phyloP scores from a whole-genome alignment of 2,888 invertebrate genomes.

The Gari tellinella region DNA sequence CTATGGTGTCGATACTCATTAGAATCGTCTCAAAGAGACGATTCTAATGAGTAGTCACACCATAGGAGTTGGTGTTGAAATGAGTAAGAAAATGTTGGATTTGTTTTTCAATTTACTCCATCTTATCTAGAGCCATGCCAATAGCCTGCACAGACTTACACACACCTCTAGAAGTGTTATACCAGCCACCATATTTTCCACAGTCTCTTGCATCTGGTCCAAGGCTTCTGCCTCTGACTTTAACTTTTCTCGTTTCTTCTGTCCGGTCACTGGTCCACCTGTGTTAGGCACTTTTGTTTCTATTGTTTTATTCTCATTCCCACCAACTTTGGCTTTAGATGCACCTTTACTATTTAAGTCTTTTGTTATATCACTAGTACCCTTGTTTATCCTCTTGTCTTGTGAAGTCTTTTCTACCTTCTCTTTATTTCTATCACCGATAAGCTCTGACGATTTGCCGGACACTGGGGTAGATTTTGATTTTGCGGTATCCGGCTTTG shows the following conservation, averaged over 20 bases:
- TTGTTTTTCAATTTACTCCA: no score
- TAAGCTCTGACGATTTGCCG: slow-evolving; percentile 2
- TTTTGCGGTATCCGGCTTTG: slow-evolving; percentile 31
- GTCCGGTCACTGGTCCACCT: slow-evolving; percentile 5
- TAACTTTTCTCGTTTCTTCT: slow-evolving; percentile 44
- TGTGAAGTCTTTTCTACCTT: not conserved
- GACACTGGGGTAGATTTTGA: slow-evolving; percentile 21
- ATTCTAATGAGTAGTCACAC: no score
- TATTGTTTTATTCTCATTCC: not conserved
- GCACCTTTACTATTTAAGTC: not conserved
- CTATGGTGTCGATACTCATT: no score
- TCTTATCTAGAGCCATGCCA: no score
- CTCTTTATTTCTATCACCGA: not conserved
- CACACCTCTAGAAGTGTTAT: slow-evolving; percentile 85
- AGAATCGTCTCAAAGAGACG: no score
- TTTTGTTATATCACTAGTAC: no score
- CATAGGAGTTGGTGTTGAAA: no score
- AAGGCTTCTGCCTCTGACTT: slow-evolving; percentile 69
- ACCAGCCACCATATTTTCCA: slow-evolving; percentile 90
- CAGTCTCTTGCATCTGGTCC: slow-evolving; percentile 85
- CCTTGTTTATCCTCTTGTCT: not conserved
- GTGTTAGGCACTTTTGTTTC: slow-evolving; percentile 8
- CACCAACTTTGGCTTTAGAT: not conserved
- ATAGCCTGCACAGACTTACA: not conserved
- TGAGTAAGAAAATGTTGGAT: no score